phyloP scores from a whole-genome alignment of 2,797 vertebrate genomes.

The Petrocephalus sullivani region DNA sequence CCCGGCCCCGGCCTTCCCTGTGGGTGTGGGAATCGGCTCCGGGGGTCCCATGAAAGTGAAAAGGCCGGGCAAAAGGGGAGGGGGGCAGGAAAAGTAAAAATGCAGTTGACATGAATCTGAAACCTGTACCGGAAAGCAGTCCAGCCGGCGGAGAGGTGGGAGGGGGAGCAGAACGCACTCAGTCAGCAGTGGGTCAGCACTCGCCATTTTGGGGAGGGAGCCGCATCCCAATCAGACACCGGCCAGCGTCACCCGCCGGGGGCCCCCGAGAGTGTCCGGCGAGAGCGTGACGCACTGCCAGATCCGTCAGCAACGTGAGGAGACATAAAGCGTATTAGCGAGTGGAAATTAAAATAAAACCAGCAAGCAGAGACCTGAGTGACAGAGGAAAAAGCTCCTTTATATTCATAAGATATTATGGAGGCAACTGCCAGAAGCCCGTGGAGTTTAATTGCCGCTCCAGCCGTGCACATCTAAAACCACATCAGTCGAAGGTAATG shows the following conservation, averaged over 20 bases:
- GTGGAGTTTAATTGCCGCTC: slow-evolving; percentile 10
- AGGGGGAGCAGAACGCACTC: neutral
- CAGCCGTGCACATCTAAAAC: neutral
- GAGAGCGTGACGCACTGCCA: neutral
- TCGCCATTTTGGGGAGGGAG: neutral
- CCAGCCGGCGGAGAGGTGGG: neutral
- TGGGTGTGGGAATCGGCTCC: neutral
- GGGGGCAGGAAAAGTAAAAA: neutral
- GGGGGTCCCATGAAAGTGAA: neutral
- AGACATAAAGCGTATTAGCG: neutral
- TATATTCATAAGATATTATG: slow-evolving; percentile 17
- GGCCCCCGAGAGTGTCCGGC: neutral
- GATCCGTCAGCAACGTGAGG: neutral
- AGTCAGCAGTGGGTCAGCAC: neutral
- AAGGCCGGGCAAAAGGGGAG: neutral
- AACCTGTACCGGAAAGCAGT: neutral
- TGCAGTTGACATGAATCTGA: neutral
- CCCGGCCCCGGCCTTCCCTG: neutral
- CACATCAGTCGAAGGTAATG: slow-evolving; percentile 10
- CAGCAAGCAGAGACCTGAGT: neutral
- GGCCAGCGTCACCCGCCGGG: neutral
- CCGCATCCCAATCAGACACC: neutral
- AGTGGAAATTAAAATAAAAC: slow-evolving; percentile 13
- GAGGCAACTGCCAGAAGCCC: slow-evolving; percentile 7
- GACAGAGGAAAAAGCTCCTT: neutral